Evolutionary conservation across 2,888 invertebrate genomes (phyloP).

Genomic region (Drosophila suboccidentalis): DNA sequence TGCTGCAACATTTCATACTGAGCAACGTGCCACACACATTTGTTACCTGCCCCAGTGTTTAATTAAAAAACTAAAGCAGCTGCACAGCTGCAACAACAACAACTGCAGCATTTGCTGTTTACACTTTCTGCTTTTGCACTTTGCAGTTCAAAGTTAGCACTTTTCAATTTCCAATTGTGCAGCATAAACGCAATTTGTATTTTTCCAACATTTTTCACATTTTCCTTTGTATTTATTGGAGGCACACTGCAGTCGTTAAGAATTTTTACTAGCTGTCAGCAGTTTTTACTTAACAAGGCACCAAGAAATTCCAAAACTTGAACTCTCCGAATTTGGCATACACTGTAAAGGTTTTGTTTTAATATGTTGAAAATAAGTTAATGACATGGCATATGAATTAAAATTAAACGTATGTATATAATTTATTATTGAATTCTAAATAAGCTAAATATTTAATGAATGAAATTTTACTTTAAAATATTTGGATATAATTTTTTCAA

Average conservation of each 20-base stretch:
- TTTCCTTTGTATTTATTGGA: conserved; percentile 39
- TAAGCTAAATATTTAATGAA: too few relatives aligned
- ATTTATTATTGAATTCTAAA: too few relatives aligned
- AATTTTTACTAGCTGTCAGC: conserved; percentile 54
- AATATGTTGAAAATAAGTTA: too few relatives aligned
- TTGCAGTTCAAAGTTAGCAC: conserved; percentile 41
- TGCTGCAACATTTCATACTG: conserved; percentile 38
- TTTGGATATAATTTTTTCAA: too few relatives aligned
- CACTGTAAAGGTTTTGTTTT: background rate
- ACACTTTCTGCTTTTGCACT: conserved; percentile 50
- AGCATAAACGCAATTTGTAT: conserved; percentile 63
- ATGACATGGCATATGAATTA: too few relatives aligned
- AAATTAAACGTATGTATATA: too few relatives aligned
- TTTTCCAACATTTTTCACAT: conserved; percentile 43
- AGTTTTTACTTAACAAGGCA: conserved; percentile 24
- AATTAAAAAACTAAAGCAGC: conserved; percentile 74
- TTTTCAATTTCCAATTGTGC: conserved; percentile 56
- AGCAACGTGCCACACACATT: conserved; percentile 48
- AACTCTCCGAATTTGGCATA: background rate
- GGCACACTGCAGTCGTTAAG: conserved; percentile 42
- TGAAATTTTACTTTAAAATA: too few relatives aligned
- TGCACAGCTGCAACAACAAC: conserved; percentile 14
- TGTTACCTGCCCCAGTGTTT: conserved; percentile 57
- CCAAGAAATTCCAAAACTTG: background rate
- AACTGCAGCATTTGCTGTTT: conserved; percentile 55